Percentiles rank a stretch among this genome's conserved stretches.
These are phyloP conservation scores for Crotalus viridis DNA, from an alignment of 2,113 vertebrate species.

Conservation along the genomic window DNA sequence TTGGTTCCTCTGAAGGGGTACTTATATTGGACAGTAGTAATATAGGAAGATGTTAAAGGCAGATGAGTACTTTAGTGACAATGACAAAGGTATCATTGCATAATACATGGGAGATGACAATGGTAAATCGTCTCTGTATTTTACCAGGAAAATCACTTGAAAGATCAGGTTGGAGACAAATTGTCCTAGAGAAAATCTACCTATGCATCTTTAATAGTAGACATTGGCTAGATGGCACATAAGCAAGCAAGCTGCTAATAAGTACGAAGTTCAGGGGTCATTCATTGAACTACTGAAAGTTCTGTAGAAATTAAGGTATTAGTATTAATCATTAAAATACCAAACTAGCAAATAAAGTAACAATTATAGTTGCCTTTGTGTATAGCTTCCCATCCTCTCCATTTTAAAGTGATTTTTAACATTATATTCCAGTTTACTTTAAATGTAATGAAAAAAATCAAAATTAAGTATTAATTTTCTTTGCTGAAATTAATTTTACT, in stretches of 20 bases:
- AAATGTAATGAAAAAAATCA: neutral
- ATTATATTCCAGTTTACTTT: neutral
- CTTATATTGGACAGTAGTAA: too few species aligned
- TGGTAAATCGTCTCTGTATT: neutral
- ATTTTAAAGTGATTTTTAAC: neutral
- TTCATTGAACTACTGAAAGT: neutral
- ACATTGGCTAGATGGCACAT: neutral
- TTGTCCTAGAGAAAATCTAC: neutral
- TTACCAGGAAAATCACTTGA: neutral
- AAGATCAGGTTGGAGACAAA: neutral
- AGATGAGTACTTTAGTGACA: too few species aligned
- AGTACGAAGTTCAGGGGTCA: neutral
- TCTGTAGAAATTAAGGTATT: neutral
- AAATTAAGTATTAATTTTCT: neutral
- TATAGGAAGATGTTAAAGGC: too few species aligned
- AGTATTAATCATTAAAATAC: neutral
- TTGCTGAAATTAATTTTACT: neutral
- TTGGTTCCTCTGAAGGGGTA: too few species aligned
- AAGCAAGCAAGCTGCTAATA: neutral
- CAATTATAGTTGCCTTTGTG: neutral
- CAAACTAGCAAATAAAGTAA: neutral
- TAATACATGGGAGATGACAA: neutral
- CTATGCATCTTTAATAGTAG: neutral
- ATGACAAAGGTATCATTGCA: too few species aligned
- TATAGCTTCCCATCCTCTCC: neutral